Percentiles rank a stretch among this genome's conserved stretches.
Evolutionary conservation across 2,113 vertebrate genomes (phyloP).

Genomic region (Benitochromis conjunctus): DNA sequence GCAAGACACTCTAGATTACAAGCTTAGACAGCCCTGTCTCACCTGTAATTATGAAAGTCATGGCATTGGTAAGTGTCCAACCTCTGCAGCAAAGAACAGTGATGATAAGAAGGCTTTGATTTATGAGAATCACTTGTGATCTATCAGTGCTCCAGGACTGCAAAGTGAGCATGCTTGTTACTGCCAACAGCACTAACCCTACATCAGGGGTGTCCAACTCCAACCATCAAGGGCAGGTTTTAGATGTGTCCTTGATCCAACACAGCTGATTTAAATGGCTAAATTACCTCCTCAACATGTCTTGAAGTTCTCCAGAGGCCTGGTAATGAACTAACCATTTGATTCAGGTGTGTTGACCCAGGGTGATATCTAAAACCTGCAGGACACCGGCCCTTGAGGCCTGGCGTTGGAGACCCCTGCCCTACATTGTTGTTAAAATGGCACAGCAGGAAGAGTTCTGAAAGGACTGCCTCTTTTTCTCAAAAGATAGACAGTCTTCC

Average conservation of each 20-base stretch:
- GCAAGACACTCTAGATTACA: background rate
- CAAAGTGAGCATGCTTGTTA: background rate
- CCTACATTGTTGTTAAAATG: background rate
- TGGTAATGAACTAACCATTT: no score
- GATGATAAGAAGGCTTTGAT: background rate
- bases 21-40: background rate
- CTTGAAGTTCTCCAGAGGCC: no score
- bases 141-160: background rate
- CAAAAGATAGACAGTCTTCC: background rate
- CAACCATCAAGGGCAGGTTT: no score
- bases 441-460: background rate
- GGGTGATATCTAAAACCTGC: no score
- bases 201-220: no score
- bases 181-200: background rate
- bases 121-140: background rate
- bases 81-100: background rate
- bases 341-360: no score
- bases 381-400: no score
- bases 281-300: no score
- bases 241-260: no score
- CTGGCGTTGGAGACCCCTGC: no score
- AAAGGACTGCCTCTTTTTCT: background rate
- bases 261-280: no score
- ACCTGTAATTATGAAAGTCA: background rate
- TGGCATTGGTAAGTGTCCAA: background rate